Percentiles rank a stretch among this genome's conserved stretches.
Evolutionary conservation across 2,113 vertebrate genomes (phyloP).

Genomic region (Microcebus tavaratra): DNA sequence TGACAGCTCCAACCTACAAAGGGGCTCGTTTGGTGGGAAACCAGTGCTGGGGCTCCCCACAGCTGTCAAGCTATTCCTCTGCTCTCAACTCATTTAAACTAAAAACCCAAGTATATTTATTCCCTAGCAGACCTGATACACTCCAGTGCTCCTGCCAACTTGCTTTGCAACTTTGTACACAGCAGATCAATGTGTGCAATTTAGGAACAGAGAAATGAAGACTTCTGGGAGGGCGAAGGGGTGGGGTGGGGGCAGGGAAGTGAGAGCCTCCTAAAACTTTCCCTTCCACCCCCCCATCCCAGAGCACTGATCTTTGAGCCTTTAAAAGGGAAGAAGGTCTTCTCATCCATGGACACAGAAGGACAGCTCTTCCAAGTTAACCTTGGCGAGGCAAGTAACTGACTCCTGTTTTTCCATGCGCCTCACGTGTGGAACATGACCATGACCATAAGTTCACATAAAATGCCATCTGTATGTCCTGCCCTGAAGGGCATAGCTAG

Average conservation of each 20-base stretch:
- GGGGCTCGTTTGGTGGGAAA: conserved; percentile 28
- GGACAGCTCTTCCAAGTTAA: background rate
- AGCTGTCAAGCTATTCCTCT: conserved; percentile 38
- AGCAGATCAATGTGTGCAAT: conserved; percentile 70
- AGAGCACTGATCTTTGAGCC: background rate
- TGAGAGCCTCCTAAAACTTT: background rate
- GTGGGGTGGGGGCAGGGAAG: background rate
- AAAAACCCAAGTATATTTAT: conserved; percentile 65
- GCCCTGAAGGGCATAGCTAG: background rate
- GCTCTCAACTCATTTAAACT: conserved; percentile 59
- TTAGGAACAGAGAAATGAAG: conserved; percentile 67
- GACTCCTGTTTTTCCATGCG: background rate
- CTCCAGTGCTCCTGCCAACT: conserved; percentile 64
- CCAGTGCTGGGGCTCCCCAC: background rate
- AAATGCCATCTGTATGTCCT: background rate
- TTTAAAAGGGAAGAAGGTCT: background rate
- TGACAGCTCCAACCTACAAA: conserved; percentile 16
- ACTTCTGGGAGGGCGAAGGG: background rate
- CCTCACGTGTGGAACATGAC: background rate
- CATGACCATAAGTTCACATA: background rate
- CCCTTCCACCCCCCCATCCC: background rate
- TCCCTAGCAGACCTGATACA: conserved; percentile 62
- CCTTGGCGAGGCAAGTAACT: background rate
- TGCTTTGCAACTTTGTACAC: conserved; percentile 62
- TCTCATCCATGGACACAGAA: background rate